Evolutionary conservation across 1,140 invertebrate genomes (phyloP).

Genomic region (Zaprionus vittiger): DNA sequence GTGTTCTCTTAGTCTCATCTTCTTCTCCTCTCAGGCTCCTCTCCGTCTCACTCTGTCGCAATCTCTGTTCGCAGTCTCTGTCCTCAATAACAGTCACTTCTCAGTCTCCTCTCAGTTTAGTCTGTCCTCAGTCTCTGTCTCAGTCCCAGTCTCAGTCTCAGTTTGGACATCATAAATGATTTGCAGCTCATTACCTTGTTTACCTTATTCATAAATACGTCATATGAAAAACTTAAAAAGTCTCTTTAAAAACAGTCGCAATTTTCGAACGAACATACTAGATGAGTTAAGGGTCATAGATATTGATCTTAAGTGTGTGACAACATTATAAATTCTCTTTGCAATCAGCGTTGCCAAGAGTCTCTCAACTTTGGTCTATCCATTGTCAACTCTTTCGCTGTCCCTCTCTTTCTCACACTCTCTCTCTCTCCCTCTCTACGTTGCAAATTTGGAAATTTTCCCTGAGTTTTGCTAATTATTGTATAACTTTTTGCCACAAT

Average conservation of each 20-base stretch:
- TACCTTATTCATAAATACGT: too few relatives aligned
- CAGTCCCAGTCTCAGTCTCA: neutral
- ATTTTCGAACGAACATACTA: too few relatives aligned
- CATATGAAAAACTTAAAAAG: too few relatives aligned
- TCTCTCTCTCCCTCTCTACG: neutral
- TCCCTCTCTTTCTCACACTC: neutral
- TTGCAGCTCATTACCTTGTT: too few relatives aligned
- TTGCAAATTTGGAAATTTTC: constrained; percentile 21
- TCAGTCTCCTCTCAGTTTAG: too few relatives aligned
- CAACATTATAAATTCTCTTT: neutral
- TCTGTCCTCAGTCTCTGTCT: too few relatives aligned
- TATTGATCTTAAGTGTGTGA: neutral
- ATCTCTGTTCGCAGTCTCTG: too few relatives aligned
- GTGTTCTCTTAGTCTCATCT: too few relatives aligned
- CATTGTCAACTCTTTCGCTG: constrained; percentile 1
- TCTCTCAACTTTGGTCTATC: neutral
- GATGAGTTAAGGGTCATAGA: neutral
- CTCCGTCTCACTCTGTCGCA: too few relatives aligned
- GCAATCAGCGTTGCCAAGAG: neutral
- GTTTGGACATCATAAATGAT: neutral
- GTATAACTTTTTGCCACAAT: constrained; percentile 52
- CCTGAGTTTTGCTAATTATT: constrained; percentile 55
- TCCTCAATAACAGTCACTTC: too few relatives aligned
- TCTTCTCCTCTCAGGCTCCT: too few relatives aligned
- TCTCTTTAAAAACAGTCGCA: too few relatives aligned